These are phyloP conservation scores for Callaeas wilsoni DNA, from an alignment of 2,113 vertebrate genomes.

Conservation along the genomic window DNA sequence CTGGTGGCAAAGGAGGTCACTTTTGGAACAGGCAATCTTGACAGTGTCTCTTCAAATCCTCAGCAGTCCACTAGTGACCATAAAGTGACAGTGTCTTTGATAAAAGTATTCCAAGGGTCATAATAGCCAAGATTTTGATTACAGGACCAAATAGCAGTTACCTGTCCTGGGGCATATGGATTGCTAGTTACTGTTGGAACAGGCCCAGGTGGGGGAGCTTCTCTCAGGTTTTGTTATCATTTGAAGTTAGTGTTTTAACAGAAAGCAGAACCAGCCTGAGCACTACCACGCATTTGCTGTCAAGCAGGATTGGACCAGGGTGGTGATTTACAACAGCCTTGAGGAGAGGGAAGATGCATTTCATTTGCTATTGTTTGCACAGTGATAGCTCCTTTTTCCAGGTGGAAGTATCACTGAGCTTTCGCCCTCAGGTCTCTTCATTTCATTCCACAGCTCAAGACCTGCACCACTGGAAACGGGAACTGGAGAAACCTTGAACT, in stretches of 20 bases:
- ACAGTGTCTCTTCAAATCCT: neutral
- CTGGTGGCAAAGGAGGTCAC: neutral
- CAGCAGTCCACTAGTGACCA: neutral
- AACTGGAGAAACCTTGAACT: conserved; percentile 2
- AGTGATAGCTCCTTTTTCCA: neutral
- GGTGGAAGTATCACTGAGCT: neutral
- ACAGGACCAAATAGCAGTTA: conserved; percentile 16
- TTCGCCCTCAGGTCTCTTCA: conserved; percentile 8
- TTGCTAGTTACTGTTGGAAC: neutral
- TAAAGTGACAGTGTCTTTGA: neutral
- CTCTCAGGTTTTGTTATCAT: neutral
- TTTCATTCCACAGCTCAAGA: conserved; percentile 25
- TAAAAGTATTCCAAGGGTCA: neutral
- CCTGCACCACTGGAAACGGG: neutral
- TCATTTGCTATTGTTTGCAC: conserved; percentile 18
- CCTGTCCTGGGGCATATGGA: neutral
- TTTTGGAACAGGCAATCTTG: neutral
- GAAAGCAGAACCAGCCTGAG: neutral
- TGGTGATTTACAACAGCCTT: neutral
- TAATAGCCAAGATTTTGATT: neutral
- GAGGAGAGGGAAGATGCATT: neutral
- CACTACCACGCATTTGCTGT: neutral
- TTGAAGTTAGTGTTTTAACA: neutral
- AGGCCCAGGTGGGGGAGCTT: neutral
- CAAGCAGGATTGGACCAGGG: neutral